These are phyloP conservation scores for Mantis religiosa DNA, from an alignment of 2,888 invertebrate genomes.

Conservation along the genomic window DNA sequence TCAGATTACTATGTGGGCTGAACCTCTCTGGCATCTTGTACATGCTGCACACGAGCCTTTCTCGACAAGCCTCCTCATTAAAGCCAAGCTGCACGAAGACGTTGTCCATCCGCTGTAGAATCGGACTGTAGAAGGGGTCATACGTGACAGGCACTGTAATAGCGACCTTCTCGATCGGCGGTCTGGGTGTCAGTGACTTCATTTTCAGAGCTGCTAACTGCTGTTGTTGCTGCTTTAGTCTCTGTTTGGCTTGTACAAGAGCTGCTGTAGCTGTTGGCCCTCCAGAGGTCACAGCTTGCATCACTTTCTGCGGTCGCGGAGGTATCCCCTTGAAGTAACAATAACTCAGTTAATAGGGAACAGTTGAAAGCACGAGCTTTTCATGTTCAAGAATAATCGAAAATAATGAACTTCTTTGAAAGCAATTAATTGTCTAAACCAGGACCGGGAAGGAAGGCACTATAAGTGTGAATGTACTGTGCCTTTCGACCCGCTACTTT, in stretches of 20 bases:
- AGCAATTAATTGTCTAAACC: no score
- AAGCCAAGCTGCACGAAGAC: conserved; percentile 42
- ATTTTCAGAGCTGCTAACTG: conserved; percentile 44
- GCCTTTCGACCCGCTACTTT: no score
- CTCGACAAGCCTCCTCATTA: conserved; percentile 41
- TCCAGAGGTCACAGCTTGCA: background rate
- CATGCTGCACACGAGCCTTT: conserved; percentile 42
- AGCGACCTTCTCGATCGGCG: conserved; percentile 6
- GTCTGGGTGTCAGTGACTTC: conserved; percentile 21
- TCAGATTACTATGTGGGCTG: conserved; percentile 43
- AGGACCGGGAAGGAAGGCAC: no score
- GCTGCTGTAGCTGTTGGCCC: conserved; percentile 17
- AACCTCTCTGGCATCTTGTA: conserved; percentile 42
- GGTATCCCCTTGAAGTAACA: background rate
- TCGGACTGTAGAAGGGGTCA: conserved; percentile 43
- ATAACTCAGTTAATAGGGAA: background rate
- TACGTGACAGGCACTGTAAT: conserved; percentile 32
- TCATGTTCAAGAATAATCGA: no score
- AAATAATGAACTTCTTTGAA: no score
- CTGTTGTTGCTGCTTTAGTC: conserved; percentile 55
- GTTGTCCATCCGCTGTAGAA: conserved; percentile 41
- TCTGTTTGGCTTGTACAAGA: conserved; percentile 33
- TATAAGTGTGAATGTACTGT: no score
- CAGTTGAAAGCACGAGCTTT: no score
- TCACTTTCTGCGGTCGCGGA: background rate